A percentile compares a stretch with the other conserved stretches of the same genome.
Evolutionary conservation across 1,140 invertebrate species (phyloP).

Genomic region (Aphelinus certus): DNA sequence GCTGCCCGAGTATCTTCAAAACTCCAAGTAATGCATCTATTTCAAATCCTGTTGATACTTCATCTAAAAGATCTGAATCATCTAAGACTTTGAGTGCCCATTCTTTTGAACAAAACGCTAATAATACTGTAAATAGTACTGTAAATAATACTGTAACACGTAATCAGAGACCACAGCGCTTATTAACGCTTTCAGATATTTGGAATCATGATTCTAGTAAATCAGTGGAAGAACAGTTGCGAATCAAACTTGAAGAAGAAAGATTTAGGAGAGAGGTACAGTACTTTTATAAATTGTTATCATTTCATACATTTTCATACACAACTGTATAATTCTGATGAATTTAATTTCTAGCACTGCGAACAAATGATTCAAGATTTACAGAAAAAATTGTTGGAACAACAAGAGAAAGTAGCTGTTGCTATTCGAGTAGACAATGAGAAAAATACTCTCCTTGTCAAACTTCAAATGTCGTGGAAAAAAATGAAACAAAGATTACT

Average conservation of each 20-base stretch:
- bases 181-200: constrained; percentile 67
- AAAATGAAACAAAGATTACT: constrained; percentile 63
- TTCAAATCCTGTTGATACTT: not conserved
- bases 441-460: constrained; percentile 75
- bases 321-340: not conserved
- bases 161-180: constrained; percentile 45
- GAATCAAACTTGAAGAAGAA: constrained; percentile 78
- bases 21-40: constrained; percentile 24
- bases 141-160: constrained; percentile 2
- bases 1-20: constrained; percentile 36
- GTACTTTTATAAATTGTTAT: constrained; percentile 6
- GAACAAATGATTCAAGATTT: constrained; percentile 79
- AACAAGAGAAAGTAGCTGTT: constrained; percentile 81
- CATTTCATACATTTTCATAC: constrained; percentile 18
- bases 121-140: constrained; percentile 15
- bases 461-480: constrained; percentile 70
- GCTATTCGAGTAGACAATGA: constrained; percentile 78
- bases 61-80: constrained; percentile 3
- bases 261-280: constrained; percentile 75
- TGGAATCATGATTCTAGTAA: constrained; percentile 62
- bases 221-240: constrained; percentile 58
- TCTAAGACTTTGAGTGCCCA: not conserved
- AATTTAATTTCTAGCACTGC: constrained; percentile 71
- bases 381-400: constrained; percentile 76
- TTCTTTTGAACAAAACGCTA: not conserved